Conservation (phyloP, 2,797 vertebrate genomes). For the Choloepus didactylus region DNA sequence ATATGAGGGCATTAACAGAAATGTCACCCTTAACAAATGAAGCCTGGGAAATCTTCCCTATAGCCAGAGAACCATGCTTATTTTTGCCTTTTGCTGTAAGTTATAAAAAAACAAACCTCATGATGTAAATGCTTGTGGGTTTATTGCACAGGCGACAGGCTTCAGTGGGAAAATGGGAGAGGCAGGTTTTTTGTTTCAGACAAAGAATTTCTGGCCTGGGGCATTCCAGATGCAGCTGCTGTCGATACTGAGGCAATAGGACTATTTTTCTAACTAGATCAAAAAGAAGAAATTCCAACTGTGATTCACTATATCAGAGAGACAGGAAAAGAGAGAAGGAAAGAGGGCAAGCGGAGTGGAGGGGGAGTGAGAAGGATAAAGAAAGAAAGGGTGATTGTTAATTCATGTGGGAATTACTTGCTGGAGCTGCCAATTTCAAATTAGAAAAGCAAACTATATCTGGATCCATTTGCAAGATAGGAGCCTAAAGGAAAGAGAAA, state of each 20-base stretch:
- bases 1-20: slow-evolving; percentile 84
- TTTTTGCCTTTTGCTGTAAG: slow-evolving; percentile 85
- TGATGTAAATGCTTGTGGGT: slow-evolving; percentile 79
- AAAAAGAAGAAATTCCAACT: slow-evolving; percentile 68
- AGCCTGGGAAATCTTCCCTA: slow-evolving; percentile 83
- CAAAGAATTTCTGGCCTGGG: slow-evolving; percentile 84
- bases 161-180: slow-evolving; percentile 64
- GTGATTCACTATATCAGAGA: slow-evolving; percentile 67
- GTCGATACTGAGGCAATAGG: slow-evolving; percentile 43
- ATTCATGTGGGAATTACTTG: slow-evolving; percentile 65
- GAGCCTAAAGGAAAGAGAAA: not conserved
- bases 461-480: slow-evolving; percentile 53
- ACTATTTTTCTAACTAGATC: slow-evolving; percentile 75
- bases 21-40: slow-evolving; percentile 88
- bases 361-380: not conserved
- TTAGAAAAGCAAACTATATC: slow-evolving; percentile 39
- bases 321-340: not conserved
- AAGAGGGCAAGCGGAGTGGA: not conserved
- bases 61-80: slow-evolving; percentile 85
- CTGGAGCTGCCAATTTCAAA: slow-evolving; percentile 50
- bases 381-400: not conserved
- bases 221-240: slow-evolving; percentile 81
- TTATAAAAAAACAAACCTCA: slow-evolving; percentile 83
- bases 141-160: slow-evolving; percentile 78
- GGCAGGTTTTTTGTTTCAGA: slow-evolving; percentile 69